A percentile compares a stretch with the other conserved stretches of the same genome.
phyloP scores from a whole-genome alignment of 2,797 vertebrate species.

The Antrozous pallidus region DNA sequence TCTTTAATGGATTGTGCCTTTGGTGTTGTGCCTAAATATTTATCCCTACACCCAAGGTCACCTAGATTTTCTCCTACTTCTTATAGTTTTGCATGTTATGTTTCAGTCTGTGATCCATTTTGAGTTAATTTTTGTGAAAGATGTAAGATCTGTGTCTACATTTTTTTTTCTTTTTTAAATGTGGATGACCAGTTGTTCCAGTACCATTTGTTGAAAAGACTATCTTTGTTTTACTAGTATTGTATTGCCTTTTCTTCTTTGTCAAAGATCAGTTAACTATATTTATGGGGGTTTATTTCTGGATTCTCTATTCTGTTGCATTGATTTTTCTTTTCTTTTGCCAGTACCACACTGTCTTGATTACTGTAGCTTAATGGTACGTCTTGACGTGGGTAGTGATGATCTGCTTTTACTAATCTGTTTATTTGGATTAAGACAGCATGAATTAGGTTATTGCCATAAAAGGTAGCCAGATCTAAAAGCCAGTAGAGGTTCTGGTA shows the following conservation, averaged over 20 bases:
- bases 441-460: not conserved
- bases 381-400: not conserved
- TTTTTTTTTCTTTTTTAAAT: not conserved
- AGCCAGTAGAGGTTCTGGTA: not conserved
- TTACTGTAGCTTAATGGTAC: not conserved
- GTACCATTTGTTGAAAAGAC: not conserved
- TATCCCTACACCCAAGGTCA: not conserved
- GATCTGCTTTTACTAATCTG: constrained; percentile 27
- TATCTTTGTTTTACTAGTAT: not conserved
- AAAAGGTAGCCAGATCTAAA: not conserved
- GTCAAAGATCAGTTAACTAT: not conserved
- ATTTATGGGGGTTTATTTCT: not conserved
- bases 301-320: not conserved
- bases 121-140: not conserved
- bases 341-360: not conserved
- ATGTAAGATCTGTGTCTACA: not conserved
- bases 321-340: not conserved
- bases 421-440: constrained; percentile 13
- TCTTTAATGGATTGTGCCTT: not conserved
- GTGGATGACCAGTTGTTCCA: not conserved
- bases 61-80: not conserved
- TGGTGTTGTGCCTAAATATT: not conserved
- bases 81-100: not conserved
- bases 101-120: not conserved
- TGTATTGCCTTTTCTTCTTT: not conserved